Evolutionary conservation across 2,113 vertebrate genomes (phyloP), one percentile per base, ranked within the genome.

Genomic region (Dipodomys ordii): DNA sequence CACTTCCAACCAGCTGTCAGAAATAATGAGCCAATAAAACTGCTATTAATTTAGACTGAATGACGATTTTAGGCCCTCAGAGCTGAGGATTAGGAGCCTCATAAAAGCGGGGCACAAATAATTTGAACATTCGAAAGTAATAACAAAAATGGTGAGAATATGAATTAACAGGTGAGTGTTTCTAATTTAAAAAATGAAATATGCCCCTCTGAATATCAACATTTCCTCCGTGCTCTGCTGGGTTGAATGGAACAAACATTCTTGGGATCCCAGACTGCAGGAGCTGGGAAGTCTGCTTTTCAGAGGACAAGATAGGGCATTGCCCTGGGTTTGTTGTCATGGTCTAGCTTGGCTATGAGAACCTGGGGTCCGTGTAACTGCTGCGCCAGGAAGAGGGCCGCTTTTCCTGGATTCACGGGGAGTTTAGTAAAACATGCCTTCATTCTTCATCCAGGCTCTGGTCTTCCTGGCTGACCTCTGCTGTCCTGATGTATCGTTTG

Each of bases 11-110:
- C 97, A 98, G 95, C 97, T 96, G 96, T 96, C 95, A 91, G 96
- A 97, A 97, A 98, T 98, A 98, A 97, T 83, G 92, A 96, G 64
- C 92, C 89, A 96, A 97, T 97, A 98, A 98, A 98, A 78, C 65
- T 96, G 64, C 96, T 94, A 91, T 97, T 97, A 98, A 98, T 98
- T 98, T 95, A 88, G 96, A 79, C 83, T 81, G 64, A 94, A 82
- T 96, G 97, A 97, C 86, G 97, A 78, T 96, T 97, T 97, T 95
- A 97, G 88, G 73, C 69, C 91, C 93, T 93, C 32, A 25, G 77
- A 97, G 77, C 86, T 93, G 62, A 94, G 97, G 88, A 95, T 94
- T 92, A 67, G 87, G 57, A 88, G 84, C 64, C 84, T 67, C 71
- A 87, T 96, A 97, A 98, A 96, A 93, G 64, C 25, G 89, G 71